phyloP scores from a whole-genome alignment of 2,888 invertebrate species.

The Microplitis deprimator region DNA sequence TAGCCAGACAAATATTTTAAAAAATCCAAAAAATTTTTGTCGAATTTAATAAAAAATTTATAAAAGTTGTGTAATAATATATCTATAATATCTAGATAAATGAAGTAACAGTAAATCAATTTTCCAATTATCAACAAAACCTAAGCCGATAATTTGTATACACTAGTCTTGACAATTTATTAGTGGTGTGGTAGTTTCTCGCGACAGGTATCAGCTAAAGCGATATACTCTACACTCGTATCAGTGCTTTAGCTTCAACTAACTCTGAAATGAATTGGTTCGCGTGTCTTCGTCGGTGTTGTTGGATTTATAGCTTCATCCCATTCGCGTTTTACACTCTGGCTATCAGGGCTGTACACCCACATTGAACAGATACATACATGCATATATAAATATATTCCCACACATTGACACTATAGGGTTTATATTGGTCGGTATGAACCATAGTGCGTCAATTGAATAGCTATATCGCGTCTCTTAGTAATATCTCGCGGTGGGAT shows the following conservation, averaged over 20 bases:
- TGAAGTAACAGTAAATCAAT: background rate
- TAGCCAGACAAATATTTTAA: background rate
- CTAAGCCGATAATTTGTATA: background rate
- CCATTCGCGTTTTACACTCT: conserved; percentile 55
- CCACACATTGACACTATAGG: conserved; percentile 36
- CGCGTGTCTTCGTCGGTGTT: conserved; percentile 62
- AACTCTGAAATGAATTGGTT: conserved; percentile 62
- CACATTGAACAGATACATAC: conserved; percentile 9
- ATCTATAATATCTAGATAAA: background rate
- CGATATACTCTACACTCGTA: conserved; percentile 45
- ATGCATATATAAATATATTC: conserved; percentile 7
- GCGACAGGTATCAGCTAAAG: conserved; percentile 50
- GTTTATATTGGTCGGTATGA: conserved; percentile 19
- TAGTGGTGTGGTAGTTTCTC: conserved; percentile 28
- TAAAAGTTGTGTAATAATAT: too few relatives aligned
- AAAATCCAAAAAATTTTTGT: background rate
- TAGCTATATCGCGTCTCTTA: background rate
- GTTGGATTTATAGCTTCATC: conserved; percentile 69
- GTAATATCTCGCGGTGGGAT: conserved; percentile 6
- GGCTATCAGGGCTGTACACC: conserved; percentile 7
- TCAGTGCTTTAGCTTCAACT: background rate
- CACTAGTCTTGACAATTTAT: conserved; percentile 4
- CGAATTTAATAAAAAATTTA: background rate
- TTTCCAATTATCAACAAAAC: background rate
- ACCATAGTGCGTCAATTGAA: conserved; percentile 11